Conservation (phyloP, 2,888 invertebrate genomes). For the Aphrophora alni region DNA sequence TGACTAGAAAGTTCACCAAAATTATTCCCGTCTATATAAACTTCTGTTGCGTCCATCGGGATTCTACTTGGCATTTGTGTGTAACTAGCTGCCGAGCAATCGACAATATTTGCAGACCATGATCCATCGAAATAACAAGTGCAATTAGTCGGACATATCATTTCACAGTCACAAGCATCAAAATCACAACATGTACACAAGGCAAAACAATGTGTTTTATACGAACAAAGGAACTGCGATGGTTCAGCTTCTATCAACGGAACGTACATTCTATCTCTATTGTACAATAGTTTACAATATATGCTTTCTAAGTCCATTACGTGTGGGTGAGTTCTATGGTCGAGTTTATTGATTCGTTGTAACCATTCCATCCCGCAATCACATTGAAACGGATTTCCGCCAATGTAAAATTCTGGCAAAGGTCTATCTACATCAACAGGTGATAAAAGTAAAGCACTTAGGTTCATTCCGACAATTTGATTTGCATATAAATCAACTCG, state of each 20-base stretch:
- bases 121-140: constrained; percentile 94
- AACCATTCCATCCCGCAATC: constrained; percentile 97
- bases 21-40: constrained; percentile 91
- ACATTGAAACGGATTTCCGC: constrained; percentile 93
- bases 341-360: constrained; percentile 85
- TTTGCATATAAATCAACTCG: constrained; percentile 92
- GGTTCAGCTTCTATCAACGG: constrained; percentile 87
- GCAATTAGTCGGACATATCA: constrained; percentile 94
- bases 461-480: constrained; percentile 87
- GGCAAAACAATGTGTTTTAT: constrained; percentile 92
- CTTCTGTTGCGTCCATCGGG: constrained; percentile 95
- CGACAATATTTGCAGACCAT: constrained; percentile 92
- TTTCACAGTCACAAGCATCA: constrained; percentile 96
- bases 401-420: constrained; percentile 90
- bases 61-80: constrained; percentile 83
- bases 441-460: constrained; percentile 79
- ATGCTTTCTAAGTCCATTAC: constrained; percentile 91
- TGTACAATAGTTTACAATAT: constrained; percentile 86
- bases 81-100: constrained; percentile 84
- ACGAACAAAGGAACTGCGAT: constrained; percentile 90
- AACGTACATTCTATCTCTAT: constrained; percentile 81
- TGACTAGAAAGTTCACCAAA: constrained; percentile 87
- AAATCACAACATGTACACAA: constrained; percentile 96
- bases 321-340: constrained; percentile 85
- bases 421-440: constrained; percentile 77